A percentile compares a stretch with the other conserved stretches of the same genome.
phyloP scores from a whole-genome alignment of 2,113 vertebrate genomes.

The Pachyramphus minor region DNA sequence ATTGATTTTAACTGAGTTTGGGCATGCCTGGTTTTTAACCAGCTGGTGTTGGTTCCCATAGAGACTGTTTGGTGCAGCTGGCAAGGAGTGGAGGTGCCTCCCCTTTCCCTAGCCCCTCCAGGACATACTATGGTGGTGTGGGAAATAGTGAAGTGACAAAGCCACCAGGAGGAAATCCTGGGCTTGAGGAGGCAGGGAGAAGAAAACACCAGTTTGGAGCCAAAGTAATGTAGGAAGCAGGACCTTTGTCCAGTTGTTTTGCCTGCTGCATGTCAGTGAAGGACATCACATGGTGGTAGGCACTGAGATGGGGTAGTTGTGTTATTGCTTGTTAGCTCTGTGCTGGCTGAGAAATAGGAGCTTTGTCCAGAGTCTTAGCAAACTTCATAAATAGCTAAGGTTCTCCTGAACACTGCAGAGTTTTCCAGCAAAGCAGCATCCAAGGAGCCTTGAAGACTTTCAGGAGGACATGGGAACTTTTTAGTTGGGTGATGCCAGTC shows the following conservation, averaged over 20 bases:
- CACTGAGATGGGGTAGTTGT: neutral
- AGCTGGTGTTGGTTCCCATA: neutral
- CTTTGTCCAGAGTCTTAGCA: neutral
- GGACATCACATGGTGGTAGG: neutral
- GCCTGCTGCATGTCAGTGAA: neutral
- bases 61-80: neutral
- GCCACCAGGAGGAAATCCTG: neutral
- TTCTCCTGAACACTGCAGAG: neutral
- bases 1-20: neutral
- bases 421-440: neutral
- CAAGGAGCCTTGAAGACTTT: too few species aligned
- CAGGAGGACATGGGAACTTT: too few species aligned
- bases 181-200: neutral
- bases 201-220: neutral
- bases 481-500: neutral
- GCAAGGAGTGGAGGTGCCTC: neutral
- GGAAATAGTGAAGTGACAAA: neutral
- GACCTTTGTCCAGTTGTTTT: neutral
- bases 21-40: neutral
- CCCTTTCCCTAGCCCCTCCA: rapidly evolving
- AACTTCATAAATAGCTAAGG: rapidly evolving
- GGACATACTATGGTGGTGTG: neutral
- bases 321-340: neutral
- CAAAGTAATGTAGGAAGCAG: neutral
- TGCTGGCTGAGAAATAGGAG: neutral